Conservation (phyloP, 2,888 invertebrate species). For the Ophion ellenae region DNA sequence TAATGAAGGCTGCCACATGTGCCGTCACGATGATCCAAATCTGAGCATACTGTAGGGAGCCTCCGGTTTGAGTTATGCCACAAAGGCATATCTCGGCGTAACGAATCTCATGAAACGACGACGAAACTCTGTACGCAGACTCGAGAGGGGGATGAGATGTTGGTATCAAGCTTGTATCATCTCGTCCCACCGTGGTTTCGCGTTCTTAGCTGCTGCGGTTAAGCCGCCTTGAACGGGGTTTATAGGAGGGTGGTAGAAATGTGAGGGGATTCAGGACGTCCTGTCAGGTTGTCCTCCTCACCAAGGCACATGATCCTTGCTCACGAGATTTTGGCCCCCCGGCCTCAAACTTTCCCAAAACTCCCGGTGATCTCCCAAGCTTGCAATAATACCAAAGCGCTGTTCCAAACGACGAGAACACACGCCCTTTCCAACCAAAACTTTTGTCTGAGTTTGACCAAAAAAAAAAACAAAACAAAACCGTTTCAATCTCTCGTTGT, state of each 20-base stretch:
- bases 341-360: slow-evolving; percentile 61
- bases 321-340: slow-evolving; percentile 40
- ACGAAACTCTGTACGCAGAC: slow-evolving; percentile 25
- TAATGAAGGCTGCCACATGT: slow-evolving; percentile 24
- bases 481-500: slow-evolving; percentile 23
- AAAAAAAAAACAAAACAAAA: not conserved
- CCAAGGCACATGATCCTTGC: slow-evolving; percentile 51
- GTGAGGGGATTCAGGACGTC: slow-evolving; percentile 45
- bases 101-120: slow-evolving; percentile 50
- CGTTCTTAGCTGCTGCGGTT: slow-evolving; percentile 60
- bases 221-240: slow-evolving; percentile 27
- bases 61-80: slow-evolving; percentile 28
- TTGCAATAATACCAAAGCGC: slow-evolving; percentile 51
- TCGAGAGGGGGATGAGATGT: slow-evolving; percentile 25
- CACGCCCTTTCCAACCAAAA: slow-evolving; percentile 30
- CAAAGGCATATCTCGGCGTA: slow-evolving; percentile 49
- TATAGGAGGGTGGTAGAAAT: slow-evolving; percentile 34
- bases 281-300: slow-evolving; percentile 61
- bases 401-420: slow-evolving; percentile 60
- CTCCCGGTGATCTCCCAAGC: slow-evolving; percentile 56
- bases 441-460: slow-evolving; percentile 19
- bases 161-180: slow-evolving; percentile 53
- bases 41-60: slow-evolving; percentile 12
- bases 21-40: slow-evolving; percentile 25
- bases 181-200: slow-evolving; percentile 52